Evolutionary conservation across 2,888 invertebrate species (phyloP).

Genomic region (Lacanobia oleracea): DNA sequence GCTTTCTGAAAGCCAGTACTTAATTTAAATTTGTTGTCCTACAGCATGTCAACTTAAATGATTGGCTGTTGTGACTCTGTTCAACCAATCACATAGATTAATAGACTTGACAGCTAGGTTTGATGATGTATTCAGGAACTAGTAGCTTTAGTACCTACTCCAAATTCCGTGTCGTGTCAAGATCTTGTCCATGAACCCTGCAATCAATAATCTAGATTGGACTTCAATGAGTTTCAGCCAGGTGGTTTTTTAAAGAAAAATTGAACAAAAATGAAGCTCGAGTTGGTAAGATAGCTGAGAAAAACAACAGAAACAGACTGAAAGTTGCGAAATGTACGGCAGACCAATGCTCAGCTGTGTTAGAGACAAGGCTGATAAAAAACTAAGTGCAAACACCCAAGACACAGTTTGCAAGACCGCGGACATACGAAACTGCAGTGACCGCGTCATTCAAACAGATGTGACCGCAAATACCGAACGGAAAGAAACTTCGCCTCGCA

Average conservation of each 20-base stretch:
- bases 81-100: constrained; percentile 22
- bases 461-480: constrained; percentile 38
- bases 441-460: constrained; percentile 22
- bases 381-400: background rate
- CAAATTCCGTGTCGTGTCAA: constrained; percentile 21
- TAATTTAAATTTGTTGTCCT: constrained; percentile 10
- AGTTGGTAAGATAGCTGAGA: background rate
- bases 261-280: background rate
- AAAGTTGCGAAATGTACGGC: background rate
- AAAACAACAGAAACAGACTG: background rate
- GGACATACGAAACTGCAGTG: constrained; percentile 24
- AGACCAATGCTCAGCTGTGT: background rate
- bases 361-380: background rate
- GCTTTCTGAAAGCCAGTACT: background rate
- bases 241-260: background rate
- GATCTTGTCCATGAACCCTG: constrained; percentile 21
- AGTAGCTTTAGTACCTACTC: constrained; percentile 3
- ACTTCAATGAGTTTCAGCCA: background rate
- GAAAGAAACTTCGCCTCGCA: constrained; percentile 33
- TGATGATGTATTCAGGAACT: constrained; percentile 37
- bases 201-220: background rate
- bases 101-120: constrained; percentile 28
- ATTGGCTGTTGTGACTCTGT: constrained; percentile 3
- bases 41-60: constrained; percentile 24
- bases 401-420: constrained; percentile 15